Evolutionary conservation across 2,888 invertebrate species (phyloP), one percentile per base, ranked within the genome.

Genomic region (Habroteleia sp.): DNA sequence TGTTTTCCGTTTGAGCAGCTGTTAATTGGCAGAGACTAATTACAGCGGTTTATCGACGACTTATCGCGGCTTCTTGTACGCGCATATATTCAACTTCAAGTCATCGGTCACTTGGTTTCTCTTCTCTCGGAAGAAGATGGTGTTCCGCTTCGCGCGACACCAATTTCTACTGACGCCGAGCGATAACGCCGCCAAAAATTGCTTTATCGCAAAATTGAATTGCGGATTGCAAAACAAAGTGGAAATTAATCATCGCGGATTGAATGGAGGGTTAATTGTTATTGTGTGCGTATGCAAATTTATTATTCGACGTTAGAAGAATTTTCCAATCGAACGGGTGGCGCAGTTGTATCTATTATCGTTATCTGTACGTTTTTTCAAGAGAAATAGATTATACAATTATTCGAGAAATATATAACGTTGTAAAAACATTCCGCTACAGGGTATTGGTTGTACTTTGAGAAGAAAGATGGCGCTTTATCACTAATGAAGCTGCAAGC

Each of bases 1-100:
- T 86, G 85, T 88, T 88, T 88, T 87, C 87, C 86, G 85, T 87
- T 85, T 85, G 84, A 86, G 87, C 87, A 85, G 84, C 85, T 86
- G 86, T 88, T 88, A 88, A 88, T 88, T 88, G 87, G 85, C 87
- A 87, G 86, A 87, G 87, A 88, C 88, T 88, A 88, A 88, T 88
- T 88, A 85, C 86, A 79, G 79, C 77, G 80, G 78, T 81, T 84
- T 86, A 86, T 87, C 87, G 79, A 65, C 46, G 65, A 83, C 81
- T 84, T 84, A 83, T 84, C 83, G 71, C 46, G 44, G 37, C 56
- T 62, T 31, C 63, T 74, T 68, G 54, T 66, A 69, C 46, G 62
- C 56, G 63, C 58, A 52, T 68, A 62, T 68, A 65, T 69, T 29
- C 46, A 46, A 68, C 48, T 17, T 41, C 23, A 46, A 73, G 76